Evolutionary conservation across 2,888 invertebrate species (phyloP).

Genomic region (Chalcis sispes): DNA sequence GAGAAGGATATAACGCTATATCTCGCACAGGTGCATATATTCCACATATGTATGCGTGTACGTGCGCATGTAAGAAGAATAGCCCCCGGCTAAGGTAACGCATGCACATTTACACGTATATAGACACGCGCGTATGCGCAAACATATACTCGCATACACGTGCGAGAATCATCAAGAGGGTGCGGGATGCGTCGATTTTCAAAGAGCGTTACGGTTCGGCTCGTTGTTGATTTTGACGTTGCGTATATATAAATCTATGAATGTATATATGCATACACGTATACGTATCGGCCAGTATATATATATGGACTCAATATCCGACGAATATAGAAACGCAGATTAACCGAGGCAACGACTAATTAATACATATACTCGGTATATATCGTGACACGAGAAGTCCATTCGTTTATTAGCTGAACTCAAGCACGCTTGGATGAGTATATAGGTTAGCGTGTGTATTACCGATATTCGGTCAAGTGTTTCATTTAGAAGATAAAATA

Average conservation of each 20-base stretch:
- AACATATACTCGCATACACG: neutral
- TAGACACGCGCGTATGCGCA: neutral
- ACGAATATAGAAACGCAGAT: neutral
- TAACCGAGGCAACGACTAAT: constrained; percentile 25
- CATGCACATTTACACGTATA: neutral
- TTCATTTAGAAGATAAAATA: too few relatives aligned
- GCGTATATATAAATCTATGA: too few relatives aligned
- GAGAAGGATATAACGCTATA: neutral
- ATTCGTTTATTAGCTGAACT: constrained; percentile 32
- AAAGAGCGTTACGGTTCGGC: neutral
- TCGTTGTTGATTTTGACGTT: constrained; percentile 11
- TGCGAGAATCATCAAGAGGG: too few relatives aligned
- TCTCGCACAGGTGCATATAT: too few relatives aligned
- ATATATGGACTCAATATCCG: neutral
- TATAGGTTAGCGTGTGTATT: too few relatives aligned
- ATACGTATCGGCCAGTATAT: neutral
- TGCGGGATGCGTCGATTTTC: constrained; percentile 18
- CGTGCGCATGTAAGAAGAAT: neutral
- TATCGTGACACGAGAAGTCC: neutral
- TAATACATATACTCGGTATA: constrained; percentile 13
- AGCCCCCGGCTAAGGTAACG: too few relatives aligned
- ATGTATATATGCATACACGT: too few relatives aligned
- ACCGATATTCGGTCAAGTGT: too few relatives aligned
- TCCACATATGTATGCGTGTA: neutral
- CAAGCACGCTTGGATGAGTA: too few relatives aligned